Evolutionary conservation across 1,140 invertebrate genomes (phyloP).

Genomic region (Hycleus phaleratus): DNA sequence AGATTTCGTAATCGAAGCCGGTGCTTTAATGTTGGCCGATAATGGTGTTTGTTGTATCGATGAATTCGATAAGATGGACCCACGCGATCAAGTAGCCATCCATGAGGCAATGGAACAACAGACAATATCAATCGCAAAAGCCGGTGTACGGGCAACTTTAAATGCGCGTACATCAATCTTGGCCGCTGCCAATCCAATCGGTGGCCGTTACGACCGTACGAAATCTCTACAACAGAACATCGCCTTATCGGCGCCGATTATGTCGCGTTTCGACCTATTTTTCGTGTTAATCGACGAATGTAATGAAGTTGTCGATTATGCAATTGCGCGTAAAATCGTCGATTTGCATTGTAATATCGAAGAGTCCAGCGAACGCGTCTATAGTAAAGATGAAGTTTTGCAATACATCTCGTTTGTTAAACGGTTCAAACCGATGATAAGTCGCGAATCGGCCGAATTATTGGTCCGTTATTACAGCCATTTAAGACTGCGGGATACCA

Average conservation of each 20-base stretch:
- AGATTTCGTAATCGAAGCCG: constrained; percentile 99
- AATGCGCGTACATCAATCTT: constrained; percentile 97
- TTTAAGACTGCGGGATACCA: constrained; percentile 74
- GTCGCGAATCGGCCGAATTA: constrained; percentile 71
- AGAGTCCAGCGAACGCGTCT: constrained; percentile 68
- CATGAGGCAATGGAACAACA: constrained; percentile 99
- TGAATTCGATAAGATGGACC: constrained; percentile 99
- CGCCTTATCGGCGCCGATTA: constrained; percentile 88
- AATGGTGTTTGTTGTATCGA: constrained; percentile 77
- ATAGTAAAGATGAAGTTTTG: constrained; percentile 79
- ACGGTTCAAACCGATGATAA: constrained; percentile 91
- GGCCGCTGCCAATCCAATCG: constrained; percentile 96
- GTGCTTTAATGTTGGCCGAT: constrained; percentile 87
- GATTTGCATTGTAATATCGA: constrained; percentile 82
- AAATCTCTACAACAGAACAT: constrained; percentile 96
- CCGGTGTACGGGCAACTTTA: constrained; percentile 95
- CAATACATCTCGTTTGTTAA: constrained; percentile 94
- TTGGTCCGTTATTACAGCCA: constrained; percentile 86
- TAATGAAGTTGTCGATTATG: constrained; percentile 91
- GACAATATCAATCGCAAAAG: constrained; percentile 97
- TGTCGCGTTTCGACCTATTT: constrained; percentile 98
- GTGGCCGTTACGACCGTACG: constrained; percentile 91
- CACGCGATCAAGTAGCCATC: constrained; percentile 94
- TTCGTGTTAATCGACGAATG: constrained; percentile 96
- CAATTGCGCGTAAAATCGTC: constrained; percentile 92